Base-by-base conservation (phyloP, 2,888 invertebrate genomes). In the Celastrina argiolus region DNA sequence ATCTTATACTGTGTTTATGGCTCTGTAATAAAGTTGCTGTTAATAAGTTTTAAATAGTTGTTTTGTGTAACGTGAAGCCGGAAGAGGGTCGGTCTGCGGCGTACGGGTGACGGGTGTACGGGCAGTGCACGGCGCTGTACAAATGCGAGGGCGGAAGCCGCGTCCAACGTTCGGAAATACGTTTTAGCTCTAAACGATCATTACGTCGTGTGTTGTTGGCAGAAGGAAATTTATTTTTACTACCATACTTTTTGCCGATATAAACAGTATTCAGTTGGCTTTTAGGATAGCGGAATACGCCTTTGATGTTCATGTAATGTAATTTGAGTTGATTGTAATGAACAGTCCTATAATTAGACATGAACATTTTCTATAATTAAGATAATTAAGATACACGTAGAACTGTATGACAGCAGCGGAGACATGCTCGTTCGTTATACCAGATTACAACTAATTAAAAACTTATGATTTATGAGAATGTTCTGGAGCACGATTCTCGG, bases 101-200 rank as follows among this genome's bases (percentile, higher is more conserved):
- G 58, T 42, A 41, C 42, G 42, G 42, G n/a, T 12, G 14, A 14
- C 6, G 42, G 22, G 68, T 51, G 51, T n/a, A n/a, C 65, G 65
- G 42, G 65, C n/a, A n/a, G n/a, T n/a, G n/a, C n/a, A n/a, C 65
- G 61, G 64, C 56, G 63, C 31, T 56, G 59, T 61, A 45, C 58
- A 67, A 66, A 59, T 64, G 56, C 61, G 51, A 45, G 28, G 26
- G 58, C 70, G 69, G 69, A 70, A 71, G 68, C 65, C 34, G 61
- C 64, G 56, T 63, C 70, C 65, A 70, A 66, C 61, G 64, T 34
- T 59, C 66, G 70, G 68, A 71, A 67, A 68, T 67, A 67, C 51
- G 63, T 68, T 68, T 68, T 51, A 58, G 39, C 67, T 56, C 66
- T 63, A 64, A 67, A 69, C 67, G 39, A 22, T 70, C 64, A 69